Evolutionary conservation across 2,888 invertebrate genomes (phyloP), one percentile per base, ranked within the genome.

Genomic region (Luffia ferchaultella): DNA sequence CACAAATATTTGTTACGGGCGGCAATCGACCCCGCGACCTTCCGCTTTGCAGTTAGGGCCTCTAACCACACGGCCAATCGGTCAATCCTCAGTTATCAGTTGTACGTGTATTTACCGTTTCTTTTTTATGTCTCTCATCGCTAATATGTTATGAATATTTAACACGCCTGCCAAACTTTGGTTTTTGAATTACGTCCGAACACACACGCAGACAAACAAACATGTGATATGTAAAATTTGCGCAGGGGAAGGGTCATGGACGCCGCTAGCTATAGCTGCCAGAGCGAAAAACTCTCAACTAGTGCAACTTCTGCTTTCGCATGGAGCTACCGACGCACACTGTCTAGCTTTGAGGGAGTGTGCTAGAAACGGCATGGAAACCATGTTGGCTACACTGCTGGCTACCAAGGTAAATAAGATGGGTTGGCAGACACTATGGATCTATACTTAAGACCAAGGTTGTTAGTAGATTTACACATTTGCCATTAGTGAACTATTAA

Each of bases 261-360:
- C 80, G 1, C 79, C 66, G 60, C 80, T 72, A 59, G 85, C 67
- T 65, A 78, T 68, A 52, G 85, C 64, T 59, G 80, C 71, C 55
- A 76, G 63, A 59, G 75, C 57, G 61, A 77, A 58, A 74, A 86
- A 57, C 86, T 87, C 55, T 83, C 89, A 88, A 19, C 87, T 93
- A 62, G 90, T 92, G n/a, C 93, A 94, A 63, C 70, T 93, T 49
- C 75, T 97, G 46, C 73, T 97, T 48, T 87, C 88, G 59, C 87
- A 90, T 64, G 95, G 96, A 17, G 97, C 97, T 0, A 82, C 90
- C 17, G 98, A 98, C 83, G 93, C 95, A 52, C 91, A 93, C 53
- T 91, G 93, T 51, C 86, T 90, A 57, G 97, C 97, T 2, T 83
- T 97, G 45, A 78, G 87, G 30, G 90, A 93, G 55, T 93, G 93